These are phyloP conservation scores for Linnaemya vulpina DNA, from an alignment of 2,888 invertebrate species.

Conservation along the genomic window DNA sequence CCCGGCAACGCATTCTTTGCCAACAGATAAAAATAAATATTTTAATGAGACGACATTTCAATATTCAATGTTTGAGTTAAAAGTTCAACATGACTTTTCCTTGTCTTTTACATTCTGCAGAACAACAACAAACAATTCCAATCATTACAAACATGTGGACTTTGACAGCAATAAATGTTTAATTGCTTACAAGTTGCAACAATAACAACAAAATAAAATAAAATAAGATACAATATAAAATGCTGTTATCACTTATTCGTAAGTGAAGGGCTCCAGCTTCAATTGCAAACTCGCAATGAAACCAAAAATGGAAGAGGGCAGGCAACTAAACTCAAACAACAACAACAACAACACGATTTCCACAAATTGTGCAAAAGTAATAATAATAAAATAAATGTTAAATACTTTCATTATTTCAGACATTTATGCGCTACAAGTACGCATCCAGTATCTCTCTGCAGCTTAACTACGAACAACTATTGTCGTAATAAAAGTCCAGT, in stretches of 20 bases:
- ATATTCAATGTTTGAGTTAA: conserved; percentile 37
- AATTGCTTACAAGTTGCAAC: conserved; percentile 34
- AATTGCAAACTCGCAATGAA: background rate
- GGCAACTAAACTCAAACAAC: too few relatives aligned
- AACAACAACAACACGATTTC: conserved; percentile 38
- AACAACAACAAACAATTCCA: conserved; percentile 11
- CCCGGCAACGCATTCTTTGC: background rate
- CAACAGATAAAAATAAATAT: conserved; percentile 53
- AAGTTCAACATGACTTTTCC: conserved; percentile 1
- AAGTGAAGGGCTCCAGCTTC: background rate
- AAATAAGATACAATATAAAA: conserved; percentile 2
- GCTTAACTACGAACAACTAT: conserved; percentile 22
- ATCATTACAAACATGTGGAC: conserved; percentile 42
- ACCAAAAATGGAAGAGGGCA: background rate
- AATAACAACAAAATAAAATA: conserved; percentile 1
- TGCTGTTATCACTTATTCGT: conserved; percentile 28
- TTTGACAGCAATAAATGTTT: conserved; percentile 43
- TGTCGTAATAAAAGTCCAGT: conserved; percentile 26
- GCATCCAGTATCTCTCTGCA: background rate
- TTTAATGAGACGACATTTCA: conserved; percentile 54
- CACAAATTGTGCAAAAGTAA: conserved; percentile 54
- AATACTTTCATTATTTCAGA: conserved; percentile 53
- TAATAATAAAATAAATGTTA: conserved; percentile 70
- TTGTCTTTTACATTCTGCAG: background rate
- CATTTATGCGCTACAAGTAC: conserved; percentile 18